Percentiles rank a stretch among this genome's conserved stretches.
These are phyloP conservation scores for Drosophila hawaiiensis DNA, from an alignment of 2,888 invertebrate genomes.

Conservation along the genomic window DNA sequence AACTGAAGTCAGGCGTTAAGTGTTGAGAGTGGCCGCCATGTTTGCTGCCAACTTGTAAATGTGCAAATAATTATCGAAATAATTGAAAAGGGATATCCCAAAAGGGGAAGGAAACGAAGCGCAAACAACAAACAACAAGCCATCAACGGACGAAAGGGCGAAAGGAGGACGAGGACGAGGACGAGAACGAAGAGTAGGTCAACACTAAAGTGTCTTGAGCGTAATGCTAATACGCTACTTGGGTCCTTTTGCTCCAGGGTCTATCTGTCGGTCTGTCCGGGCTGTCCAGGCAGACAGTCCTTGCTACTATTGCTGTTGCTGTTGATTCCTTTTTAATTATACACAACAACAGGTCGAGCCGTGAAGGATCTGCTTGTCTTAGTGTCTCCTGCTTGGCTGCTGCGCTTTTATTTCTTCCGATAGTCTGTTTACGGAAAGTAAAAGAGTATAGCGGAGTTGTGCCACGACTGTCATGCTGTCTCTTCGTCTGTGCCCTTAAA, in stretches of 20 bases:
- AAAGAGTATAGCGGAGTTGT: background rate
- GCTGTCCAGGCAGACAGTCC: constrained; percentile 18
- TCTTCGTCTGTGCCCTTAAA: no score
- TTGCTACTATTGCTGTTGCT: constrained; percentile 15
- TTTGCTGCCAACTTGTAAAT: constrained; percentile 51
- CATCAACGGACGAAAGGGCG: constrained; percentile 9
- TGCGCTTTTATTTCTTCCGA: constrained; percentile 33
- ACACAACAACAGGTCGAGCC: constrained; percentile 58
- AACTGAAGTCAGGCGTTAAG: constrained; percentile 31
- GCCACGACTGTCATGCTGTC: no score
- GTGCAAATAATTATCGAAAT: constrained; percentile 81
- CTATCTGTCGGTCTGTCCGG: background rate
- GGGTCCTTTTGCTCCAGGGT: constrained; percentile 12
- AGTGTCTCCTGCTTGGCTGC: constrained; percentile 17
- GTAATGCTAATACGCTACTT: constrained; percentile 40
- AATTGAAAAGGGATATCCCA: constrained; percentile 71
- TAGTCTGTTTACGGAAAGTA: constrained; percentile 4
- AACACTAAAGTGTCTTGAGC: constrained; percentile 42
- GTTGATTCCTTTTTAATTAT: constrained; percentile 70
- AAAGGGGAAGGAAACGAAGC: constrained; percentile 34
- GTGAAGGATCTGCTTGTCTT: constrained; percentile 35
- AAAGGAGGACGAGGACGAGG: background rate
- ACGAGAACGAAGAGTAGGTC: constrained; percentile 11
- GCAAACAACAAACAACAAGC: constrained; percentile 33
- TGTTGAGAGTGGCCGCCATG: constrained; percentile 23